These are phyloP conservation scores for Conus betulinus DNA, from an alignment of 1,140 invertebrate genomes.

Conservation along the genomic window DNA sequence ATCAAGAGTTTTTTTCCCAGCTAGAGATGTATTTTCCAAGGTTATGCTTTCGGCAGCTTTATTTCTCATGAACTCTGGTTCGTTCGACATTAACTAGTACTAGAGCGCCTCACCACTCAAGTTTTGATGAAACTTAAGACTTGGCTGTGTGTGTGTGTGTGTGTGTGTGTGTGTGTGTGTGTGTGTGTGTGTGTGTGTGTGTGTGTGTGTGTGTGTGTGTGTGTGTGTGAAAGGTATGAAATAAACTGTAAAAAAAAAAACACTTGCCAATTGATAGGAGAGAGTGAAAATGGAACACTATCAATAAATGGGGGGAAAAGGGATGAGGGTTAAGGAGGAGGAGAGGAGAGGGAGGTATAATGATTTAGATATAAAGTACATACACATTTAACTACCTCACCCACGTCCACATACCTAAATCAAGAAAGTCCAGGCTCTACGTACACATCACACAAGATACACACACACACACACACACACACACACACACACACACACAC, in stretches of 20 bases:
- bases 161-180: slow-evolving; percentile 24
- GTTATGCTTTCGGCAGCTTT: neutral
- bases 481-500: too few relatives aligned
- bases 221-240: neutral
- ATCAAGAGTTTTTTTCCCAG: neutral
- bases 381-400: too few relatives aligned
- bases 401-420: too few relatives aligned
- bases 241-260: too few relatives aligned
- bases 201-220: slow-evolving; percentile 24
- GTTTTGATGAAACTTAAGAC: neutral
- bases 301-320: neutral
- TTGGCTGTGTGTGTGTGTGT: neutral
- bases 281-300: neutral
- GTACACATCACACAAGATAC: too few relatives aligned
- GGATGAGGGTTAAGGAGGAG: too few relatives aligned
- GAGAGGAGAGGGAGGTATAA: too few relatives aligned
- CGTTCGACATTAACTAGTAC: too few relatives aligned
- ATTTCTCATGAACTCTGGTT: neutral
- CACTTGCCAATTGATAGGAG: neutral
- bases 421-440: too few relatives aligned
- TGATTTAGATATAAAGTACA: too few relatives aligned
- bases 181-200: neutral
- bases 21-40: neutral
- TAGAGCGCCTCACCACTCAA: neutral
- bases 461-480: too few relatives aligned